A percentile compares a stretch with the other conserved stretches of the same genome.
These are phyloP conservation scores for Stomatorhinus walkeri DNA, from an alignment of 2,797 vertebrate species.

Conservation along the genomic window DNA sequence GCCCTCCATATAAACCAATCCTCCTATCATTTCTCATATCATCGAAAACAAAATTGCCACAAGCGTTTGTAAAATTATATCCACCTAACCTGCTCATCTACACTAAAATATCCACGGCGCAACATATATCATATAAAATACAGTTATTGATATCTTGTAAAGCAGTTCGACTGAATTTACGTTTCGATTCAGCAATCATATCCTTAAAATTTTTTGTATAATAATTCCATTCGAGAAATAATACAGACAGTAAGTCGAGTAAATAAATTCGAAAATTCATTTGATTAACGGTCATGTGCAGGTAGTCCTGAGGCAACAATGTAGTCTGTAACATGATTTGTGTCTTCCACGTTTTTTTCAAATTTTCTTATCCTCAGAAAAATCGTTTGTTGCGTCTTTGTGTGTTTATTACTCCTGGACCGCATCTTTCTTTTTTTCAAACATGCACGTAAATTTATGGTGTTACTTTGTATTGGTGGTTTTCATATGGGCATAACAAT, in stretches of 20 bases:
- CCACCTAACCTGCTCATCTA: conserved; percentile 5
- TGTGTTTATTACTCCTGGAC: not conserved
- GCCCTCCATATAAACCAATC: not conserved
- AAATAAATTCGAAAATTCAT: not conserved
- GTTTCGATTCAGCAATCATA: not conserved
- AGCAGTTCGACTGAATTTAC: not conserved
- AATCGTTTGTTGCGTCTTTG: not conserved
- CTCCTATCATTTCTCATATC: not conserved
- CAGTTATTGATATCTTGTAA: not conserved
- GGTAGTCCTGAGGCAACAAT: not conserved
- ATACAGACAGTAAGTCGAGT: not conserved
- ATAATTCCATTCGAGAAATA: not conserved
- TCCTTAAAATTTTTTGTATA: not conserved
- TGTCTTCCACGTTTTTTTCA: not conserved
- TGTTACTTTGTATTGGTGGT: not conserved
- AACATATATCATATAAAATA: not conserved
- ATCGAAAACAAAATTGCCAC: not conserved
- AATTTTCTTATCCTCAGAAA: not conserved
- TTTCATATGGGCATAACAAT: not conserved
- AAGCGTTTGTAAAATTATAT: conserved; percentile 1
- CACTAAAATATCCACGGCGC: not conserved
- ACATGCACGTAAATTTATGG: not conserved
- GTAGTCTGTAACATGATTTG: not conserved
- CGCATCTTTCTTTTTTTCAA: not conserved
- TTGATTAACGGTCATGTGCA: not conserved